Evolutionary conservation across 1,140 invertebrate species (phyloP).

Genomic region (Anoplolepis gracilipes): DNA sequence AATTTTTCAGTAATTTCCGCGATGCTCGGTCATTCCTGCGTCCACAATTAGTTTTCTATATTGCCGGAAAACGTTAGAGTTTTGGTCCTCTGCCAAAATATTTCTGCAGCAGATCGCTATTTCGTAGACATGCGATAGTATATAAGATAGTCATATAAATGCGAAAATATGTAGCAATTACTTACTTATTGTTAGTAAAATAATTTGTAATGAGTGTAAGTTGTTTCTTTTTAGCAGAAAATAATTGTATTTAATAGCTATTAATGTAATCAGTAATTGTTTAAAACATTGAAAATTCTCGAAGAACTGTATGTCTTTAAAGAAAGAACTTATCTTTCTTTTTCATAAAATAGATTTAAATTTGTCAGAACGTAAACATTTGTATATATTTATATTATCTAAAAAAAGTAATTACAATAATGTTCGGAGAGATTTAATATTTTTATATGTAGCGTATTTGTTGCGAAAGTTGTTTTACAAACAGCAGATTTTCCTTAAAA

Average conservation of each 20-base stretch:
- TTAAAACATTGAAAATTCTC: background rate
- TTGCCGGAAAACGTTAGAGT: constrained; percentile 80
- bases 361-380: background rate
- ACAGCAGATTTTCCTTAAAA: background rate
- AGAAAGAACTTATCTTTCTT: too few relatives aligned
- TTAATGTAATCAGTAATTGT: background rate
- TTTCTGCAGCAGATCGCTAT: constrained; percentile 72
- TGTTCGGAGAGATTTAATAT: background rate
- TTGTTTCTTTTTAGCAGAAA: background rate
- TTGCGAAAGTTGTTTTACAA: background rate
- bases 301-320: background rate
- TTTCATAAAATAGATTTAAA: background rate
- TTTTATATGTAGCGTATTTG: background rate
- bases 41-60: constrained; percentile 64
- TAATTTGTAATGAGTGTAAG: constrained; percentile 1
- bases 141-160: background rate
- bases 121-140: constrained; percentile 5
- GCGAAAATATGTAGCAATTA: background rate
- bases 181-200: too few relatives aligned
- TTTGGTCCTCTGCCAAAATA: constrained; percentile 80
- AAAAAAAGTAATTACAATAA: background rate
- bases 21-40: constrained; percentile 67
- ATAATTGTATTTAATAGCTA: background rate
- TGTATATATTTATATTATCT: background rate
- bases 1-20: constrained; percentile 78